phyloP scores from a whole-genome alignment of 2,113 vertebrate species.

The Numenius arquata region DNA sequence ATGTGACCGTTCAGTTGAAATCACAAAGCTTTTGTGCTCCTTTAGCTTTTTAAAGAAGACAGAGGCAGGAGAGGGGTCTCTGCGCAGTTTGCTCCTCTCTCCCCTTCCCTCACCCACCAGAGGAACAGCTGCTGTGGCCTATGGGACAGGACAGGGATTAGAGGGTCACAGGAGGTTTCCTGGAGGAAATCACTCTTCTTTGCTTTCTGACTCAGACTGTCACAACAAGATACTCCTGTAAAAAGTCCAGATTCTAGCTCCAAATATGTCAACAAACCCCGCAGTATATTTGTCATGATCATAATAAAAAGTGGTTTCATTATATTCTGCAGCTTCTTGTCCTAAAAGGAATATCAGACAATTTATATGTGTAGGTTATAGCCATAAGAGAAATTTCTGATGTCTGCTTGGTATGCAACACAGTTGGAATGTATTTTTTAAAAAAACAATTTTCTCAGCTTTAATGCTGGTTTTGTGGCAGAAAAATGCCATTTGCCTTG shows the following conservation, averaged over 20 bases:
- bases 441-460: background rate
- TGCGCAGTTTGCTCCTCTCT: background rate
- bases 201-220: background rate
- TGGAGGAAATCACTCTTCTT: background rate
- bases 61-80: background rate
- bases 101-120: background rate
- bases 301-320: background rate
- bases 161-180: background rate
- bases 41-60: background rate
- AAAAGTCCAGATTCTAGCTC: background rate
- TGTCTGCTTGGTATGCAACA: background rate
- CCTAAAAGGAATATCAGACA: background rate
- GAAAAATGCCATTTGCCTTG: background rate
- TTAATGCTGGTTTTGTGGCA: background rate
- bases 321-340: background rate
- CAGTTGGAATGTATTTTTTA: background rate
- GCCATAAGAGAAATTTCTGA: background rate
- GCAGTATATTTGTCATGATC: background rate
- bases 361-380: background rate
- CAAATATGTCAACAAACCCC: background rate
- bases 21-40: background rate
- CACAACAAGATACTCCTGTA: background rate
- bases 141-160: background rate
- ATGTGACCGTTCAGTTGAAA: background rate
- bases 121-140: background rate